Conservation (phyloP, 2,888 invertebrate species). For the Glomeris marginata region DNA sequence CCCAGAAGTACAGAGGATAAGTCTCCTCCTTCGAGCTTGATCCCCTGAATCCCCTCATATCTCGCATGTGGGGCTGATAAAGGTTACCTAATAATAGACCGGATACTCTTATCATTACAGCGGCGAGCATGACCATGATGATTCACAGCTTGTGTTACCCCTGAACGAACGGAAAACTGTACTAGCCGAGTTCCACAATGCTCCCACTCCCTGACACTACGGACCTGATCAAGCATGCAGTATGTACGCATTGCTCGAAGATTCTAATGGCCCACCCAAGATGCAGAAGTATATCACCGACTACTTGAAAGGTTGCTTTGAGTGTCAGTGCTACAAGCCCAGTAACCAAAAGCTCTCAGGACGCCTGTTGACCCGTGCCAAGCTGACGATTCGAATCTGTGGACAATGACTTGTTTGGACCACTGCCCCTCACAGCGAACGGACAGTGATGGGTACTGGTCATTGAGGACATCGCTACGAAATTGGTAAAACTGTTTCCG, state of each 20-base stretch:
- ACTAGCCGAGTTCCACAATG: conserved; percentile 13
- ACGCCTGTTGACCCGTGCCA: background rate
- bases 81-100: background rate
- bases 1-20: background rate
- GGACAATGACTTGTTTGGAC: conserved; percentile 5
- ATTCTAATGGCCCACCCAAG: conserved; percentile 12
- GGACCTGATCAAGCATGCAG: conserved; percentile 10
- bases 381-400: background rate
- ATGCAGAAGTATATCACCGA: conserved; percentile 12
- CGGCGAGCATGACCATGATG: background rate
- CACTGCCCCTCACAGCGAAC: background rate
- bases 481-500: conserved; percentile 9
- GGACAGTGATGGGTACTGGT: background rate
- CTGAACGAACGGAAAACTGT: conserved; percentile 4
- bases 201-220: conserved; percentile 10
- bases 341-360: background rate
- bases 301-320: conserved; percentile 11
- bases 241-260: conserved; percentile 4
- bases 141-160: background rate
- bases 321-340: conserved; percentile 7
- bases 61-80: background rate
- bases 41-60: background rate
- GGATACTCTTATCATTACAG: background rate
- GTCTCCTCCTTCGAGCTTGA: background rate
- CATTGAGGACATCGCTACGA: conserved; percentile 1